Conservation (phyloP, 1,140 invertebrate genomes). For the Drosophila baimaii region DNA sequence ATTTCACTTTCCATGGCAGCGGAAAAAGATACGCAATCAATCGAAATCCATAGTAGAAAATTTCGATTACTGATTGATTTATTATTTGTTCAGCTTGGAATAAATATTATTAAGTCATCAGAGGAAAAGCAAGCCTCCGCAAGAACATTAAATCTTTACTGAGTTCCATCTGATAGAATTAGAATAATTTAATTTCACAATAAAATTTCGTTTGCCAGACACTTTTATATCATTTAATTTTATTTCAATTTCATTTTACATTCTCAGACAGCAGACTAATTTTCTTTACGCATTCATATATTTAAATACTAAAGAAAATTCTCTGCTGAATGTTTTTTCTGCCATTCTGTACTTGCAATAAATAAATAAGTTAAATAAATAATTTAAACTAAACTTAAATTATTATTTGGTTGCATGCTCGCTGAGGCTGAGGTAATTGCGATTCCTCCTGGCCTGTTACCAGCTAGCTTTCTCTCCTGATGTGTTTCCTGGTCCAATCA, state of each 20-base stretch:
- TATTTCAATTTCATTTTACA: background rate
- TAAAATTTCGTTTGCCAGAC: background rate
- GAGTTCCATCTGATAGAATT: background rate
- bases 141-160: background rate
- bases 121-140: no score
- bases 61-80: constrained; percentile 25
- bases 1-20: constrained; percentile 67
- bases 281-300: background rate
- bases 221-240: background rate
- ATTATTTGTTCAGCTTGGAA: background rate
- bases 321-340: constrained; percentile 21
- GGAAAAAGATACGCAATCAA: constrained; percentile 23
- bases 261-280: constrained; percentile 28
- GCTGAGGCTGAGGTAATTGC: constrained; percentile 65
- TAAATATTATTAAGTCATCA: background rate
- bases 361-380: constrained; percentile 75
- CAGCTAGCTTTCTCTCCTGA: constrained; percentile 45
- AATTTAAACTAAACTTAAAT: constrained; percentile 82
- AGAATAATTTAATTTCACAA: background rate
- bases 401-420: constrained; percentile 82
- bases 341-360: constrained; percentile 43
- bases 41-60: constrained; percentile 19
- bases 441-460: constrained; percentile 55
- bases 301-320: constrained; percentile 2
- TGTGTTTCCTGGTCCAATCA: background rate